phyloP scores from a whole-genome alignment of 2,113 vertebrate genomes.

The Motacilla tschutschensis region DNA sequence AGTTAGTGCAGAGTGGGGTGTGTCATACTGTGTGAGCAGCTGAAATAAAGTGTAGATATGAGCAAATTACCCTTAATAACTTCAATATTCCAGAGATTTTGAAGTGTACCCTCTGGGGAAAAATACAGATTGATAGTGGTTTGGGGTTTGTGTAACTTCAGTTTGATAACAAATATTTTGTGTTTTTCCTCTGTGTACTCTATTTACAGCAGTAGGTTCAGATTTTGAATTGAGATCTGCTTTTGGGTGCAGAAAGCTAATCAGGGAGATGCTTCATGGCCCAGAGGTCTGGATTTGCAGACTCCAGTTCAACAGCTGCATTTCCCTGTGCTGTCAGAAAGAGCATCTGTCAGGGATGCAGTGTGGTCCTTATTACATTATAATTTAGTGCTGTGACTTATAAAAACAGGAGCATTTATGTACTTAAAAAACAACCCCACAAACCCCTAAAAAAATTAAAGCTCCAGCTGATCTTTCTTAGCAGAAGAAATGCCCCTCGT shows the following conservation, averaged over 20 bases:
- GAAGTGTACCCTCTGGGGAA: background rate
- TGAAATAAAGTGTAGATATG: background rate
- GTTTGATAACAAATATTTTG: background rate
- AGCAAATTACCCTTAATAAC: background rate
- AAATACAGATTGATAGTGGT: background rate
- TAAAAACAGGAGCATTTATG: background rate
- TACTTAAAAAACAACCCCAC: background rate
- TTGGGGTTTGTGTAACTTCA: background rate
- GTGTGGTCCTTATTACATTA: slow-evolving; percentile 10
- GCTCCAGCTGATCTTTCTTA: background rate
- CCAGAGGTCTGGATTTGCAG: slow-evolving; percentile 29
- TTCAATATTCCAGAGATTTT: background rate
- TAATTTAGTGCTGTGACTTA: background rate
- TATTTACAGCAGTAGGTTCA: background rate
- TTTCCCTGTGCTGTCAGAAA: slow-evolving; percentile 5
- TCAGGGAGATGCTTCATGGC: slow-evolving; percentile 7
- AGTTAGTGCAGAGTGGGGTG: background rate
- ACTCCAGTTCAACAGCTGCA: slow-evolving; percentile 17
- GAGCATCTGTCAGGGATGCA: slow-evolving; percentile 10
- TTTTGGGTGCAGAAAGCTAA: slow-evolving; percentile 16
- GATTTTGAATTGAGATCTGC: background rate
- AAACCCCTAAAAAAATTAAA: background rate
- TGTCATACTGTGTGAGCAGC: background rate
- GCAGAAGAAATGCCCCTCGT: background rate
- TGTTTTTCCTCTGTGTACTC: background rate